These are phyloP conservation scores for Nemurella pictetii DNA, from an alignment of 2,888 invertebrate genomes.

Conservation along the genomic window DNA sequence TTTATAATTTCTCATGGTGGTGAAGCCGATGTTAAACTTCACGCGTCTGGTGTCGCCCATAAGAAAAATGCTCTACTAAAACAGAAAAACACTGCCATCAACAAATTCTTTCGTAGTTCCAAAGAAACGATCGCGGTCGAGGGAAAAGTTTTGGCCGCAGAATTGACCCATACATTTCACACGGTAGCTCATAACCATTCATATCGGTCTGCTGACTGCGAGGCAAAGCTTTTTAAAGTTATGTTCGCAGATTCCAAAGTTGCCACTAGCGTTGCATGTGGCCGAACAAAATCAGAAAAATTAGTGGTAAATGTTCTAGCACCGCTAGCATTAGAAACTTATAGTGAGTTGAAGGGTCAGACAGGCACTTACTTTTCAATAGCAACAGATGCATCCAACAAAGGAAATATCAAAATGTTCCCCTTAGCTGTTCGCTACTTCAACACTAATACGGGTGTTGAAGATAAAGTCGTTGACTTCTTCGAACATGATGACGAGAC, in stretches of 20 bases:
- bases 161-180: neutral
- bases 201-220: neutral
- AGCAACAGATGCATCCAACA: no score
- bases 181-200: neutral
- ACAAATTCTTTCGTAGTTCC: neutral
- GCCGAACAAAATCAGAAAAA: neutral
- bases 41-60: slow-evolving; percentile 7
- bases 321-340: no score
- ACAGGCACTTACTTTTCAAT: no score
- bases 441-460: neutral
- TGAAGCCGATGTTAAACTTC: slow-evolving; percentile 31
- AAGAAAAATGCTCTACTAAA: neutral
- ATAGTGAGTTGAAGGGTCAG: no score
- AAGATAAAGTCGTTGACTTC: neutral
- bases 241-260: neutral
- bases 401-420: no score
- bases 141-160: slow-evolving; percentile 2
- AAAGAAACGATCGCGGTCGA: neutral
- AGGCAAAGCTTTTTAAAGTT: neutral
- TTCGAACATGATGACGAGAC: slow-evolving; percentile 12
- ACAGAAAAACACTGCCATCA: slow-evolving; percentile 2
- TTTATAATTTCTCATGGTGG: slow-evolving; percentile 33
- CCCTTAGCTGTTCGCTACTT: no score
- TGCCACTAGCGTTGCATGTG: neutral
- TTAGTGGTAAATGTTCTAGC: no score